Percentiles rank a stretch among this genome's conserved stretches.
Evolutionary conservation across 2,113 vertebrate species (phyloP).

Genomic region (Gallinago jamesoni): DNA sequence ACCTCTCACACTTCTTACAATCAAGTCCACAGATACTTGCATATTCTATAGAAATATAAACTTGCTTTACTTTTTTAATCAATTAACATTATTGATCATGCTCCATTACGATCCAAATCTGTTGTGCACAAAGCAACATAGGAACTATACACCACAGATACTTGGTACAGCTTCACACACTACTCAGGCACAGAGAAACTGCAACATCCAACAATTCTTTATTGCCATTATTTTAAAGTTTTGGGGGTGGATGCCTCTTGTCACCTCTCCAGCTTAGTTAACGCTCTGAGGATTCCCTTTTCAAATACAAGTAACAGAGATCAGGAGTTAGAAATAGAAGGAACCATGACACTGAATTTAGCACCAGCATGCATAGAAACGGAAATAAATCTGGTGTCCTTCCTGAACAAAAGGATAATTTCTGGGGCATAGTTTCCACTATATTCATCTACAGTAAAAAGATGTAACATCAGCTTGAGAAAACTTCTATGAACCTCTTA

Average conservation of each 20-base stretch:
- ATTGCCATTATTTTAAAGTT: not conserved
- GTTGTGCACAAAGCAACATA: rapidly evolving
- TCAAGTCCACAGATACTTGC: not conserved
- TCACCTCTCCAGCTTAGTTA: not conserved
- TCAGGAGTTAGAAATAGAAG: not conserved
- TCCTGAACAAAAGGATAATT: not conserved
- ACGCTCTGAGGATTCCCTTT: not conserved
- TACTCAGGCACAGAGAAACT: not conserved
- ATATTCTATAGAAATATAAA: not conserved
- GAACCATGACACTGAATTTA: not conserved
- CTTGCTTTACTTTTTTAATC: not conserved
- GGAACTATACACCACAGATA: not conserved
- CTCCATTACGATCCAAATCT: not conserved
- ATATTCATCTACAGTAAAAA: not conserved
- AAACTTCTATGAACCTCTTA: not conserved
- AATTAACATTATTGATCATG: rapidly evolving
- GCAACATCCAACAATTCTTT: not conserved
- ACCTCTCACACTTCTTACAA: not conserved
- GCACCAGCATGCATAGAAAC: not conserved
- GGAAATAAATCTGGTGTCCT: not conserved
- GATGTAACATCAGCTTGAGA: not conserved
- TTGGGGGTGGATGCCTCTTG: not conserved
- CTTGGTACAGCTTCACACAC: not conserved
- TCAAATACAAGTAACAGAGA: not conserved
- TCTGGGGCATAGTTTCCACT: not conserved